These are phyloP conservation scores for Cephalotes varians DNA, from an alignment of 2,888 invertebrate species.

Conservation along the genomic window DNA sequence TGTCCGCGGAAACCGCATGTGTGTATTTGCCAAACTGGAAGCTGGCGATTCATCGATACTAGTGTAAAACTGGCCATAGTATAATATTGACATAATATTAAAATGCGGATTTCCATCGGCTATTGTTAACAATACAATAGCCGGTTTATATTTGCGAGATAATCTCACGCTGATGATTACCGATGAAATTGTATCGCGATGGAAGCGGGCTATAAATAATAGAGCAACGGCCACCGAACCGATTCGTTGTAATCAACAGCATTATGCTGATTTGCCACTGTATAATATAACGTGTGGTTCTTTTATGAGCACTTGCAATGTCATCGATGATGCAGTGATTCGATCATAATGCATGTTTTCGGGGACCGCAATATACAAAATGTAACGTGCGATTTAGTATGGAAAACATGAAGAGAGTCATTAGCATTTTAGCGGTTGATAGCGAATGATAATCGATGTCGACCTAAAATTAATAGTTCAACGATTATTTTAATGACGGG, in stretches of 20 bases:
- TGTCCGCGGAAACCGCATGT: neutral
- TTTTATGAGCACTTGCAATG: constrained; percentile 36
- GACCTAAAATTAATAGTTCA: neutral
- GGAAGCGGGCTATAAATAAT: constrained; percentile 34
- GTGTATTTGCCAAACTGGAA: constrained; percentile 29
- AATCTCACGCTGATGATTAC: constrained; percentile 50
- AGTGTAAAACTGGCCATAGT: constrained; percentile 8
- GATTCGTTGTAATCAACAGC: constrained; percentile 41
- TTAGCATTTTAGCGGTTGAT: constrained; percentile 28
- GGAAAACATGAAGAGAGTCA: constrained; percentile 23
- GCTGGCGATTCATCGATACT: constrained; percentile 18
- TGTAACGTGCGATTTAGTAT: constrained; percentile 34
- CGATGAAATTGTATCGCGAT: constrained; percentile 43
- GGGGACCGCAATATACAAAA: constrained; percentile 28
- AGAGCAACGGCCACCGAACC: constrained; percentile 11
- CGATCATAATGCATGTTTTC: constrained; percentile 24
- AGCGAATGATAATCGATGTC: constrained; percentile 30
- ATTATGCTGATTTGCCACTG: constrained; percentile 30
- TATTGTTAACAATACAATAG: constrained; percentile 52
- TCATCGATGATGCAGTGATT: constrained; percentile 38
- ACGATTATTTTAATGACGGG: neutral
- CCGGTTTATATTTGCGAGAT: constrained; percentile 50
- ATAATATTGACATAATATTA: constrained; percentile 51
- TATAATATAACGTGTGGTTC: constrained; percentile 29
- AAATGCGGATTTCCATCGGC: constrained; percentile 46